Base-by-base conservation (phyloP, 2,888 invertebrate genomes). In the Eulithis prunata region DNA sequence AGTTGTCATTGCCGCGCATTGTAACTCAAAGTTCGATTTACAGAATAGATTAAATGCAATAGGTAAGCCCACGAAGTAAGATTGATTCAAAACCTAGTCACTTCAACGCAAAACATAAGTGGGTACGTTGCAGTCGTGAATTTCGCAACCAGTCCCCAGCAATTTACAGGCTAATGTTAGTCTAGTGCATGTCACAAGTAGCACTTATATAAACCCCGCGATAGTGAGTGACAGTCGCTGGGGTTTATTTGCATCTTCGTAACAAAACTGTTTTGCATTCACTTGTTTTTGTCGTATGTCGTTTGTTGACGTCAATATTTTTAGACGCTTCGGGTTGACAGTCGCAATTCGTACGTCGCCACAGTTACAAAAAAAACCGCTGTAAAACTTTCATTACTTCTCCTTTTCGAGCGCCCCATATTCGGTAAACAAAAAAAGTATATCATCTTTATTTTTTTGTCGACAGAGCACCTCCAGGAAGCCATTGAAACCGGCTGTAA, bases 401-500 rank as follows among this genome's bases (percentile, higher is more conserved):
- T n/a, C n/a, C n/a, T n/a, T n/a, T n/a, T n/a, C n/a, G n/a, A n/a
- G n/a, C n/a, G n/a, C n/a, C n/a, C 21, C 21, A 21, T 21, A 1
- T 21, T 21, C 2, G 21, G 21, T 21, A 21, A 21, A 21, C 21
- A 21, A 21, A 41, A 41, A 41, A 5, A 11, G 8, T 8, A 41
- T 1, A 8, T 41, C 3, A 41, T 8, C 10, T 41, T 41, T 38
- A 38, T 41, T 43, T 6, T n/a, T 51, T 60, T 52, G 8, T 45
- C 60, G 28, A 2, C 85, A 96, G 95, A 90, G 21, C 78, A 93
- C 45, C 82, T 96, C 8, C 95, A 95, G 38, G 96, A 96, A 66
- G 96, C 96, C 0, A 84, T 96, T 51, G 87, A 92, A 70, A 95
- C 94, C 5, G 95, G 95, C 57, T 97, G 96, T 82, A 76, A 79